Evolutionary conservation across 2,888 invertebrate genomes (phyloP), one percentile per base, ranked within the genome.

Genomic region (Synergus umbraculus): DNA sequence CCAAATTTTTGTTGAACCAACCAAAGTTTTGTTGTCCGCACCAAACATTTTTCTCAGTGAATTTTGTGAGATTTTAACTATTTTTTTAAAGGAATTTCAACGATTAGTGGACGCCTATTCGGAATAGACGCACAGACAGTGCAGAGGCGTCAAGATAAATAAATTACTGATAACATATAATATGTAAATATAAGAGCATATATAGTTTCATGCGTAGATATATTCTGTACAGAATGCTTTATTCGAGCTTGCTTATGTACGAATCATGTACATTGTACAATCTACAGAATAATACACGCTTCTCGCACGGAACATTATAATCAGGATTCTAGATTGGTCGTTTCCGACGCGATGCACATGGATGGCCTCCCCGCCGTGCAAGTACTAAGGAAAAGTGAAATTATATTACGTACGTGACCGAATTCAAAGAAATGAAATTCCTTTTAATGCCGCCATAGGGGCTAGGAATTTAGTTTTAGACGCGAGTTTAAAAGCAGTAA

Each of bases 291-390:
- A 37, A 37, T 37, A 37, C 37, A 54, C 73, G n/a, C 76, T 73
- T 78, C 82, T 83, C 81, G 58, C 79, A 81, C 79, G 78, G 81
- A 81, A 81, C 81, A 73, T 79, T 80, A 76, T 82, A 81, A 79
- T 81, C 80, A 73, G 83, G 79, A 81, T 82, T 84, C 82, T 82
- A 81, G 83, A 84, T 81, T 84, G 81, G 81, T 79, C 81, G 83
- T 84, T 84, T 84, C 81, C 81, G 76, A 63, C 80, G 81, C 83
- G 84, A 83, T 84, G 82, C 84, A 81, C 84, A 82, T 82, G 80
- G 83, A 83, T 83, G 79, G 76, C 81, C 78, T 81, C 78, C 76
- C 76, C 65, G 73, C 76, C 84, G 79, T 66, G 80, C 79, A 76
- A 76, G 77, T 82, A 44, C 79, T 82, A 76, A 65, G 81, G 79